Evolutionary conservation across 2,797 vertebrate species (phyloP).

Genomic region (Falco biarmicus): DNA sequence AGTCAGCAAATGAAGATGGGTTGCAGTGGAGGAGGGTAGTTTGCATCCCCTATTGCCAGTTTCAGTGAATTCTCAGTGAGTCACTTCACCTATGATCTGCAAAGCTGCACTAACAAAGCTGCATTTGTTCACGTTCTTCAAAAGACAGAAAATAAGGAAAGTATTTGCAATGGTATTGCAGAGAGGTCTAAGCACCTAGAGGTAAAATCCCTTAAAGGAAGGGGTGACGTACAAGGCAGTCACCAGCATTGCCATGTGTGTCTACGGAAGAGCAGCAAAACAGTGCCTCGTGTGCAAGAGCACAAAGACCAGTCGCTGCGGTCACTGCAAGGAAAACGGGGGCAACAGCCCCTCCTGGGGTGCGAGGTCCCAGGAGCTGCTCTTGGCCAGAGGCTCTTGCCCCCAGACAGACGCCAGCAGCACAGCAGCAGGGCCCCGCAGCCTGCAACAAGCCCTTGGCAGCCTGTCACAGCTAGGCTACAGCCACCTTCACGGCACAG

Average conservation of each 20-base stretch:
- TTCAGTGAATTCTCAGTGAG: not conserved
- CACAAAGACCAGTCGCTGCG: not conserved
- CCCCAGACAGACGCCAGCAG: not conserved
- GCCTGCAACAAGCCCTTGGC: not conserved
- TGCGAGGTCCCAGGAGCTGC: not conserved
- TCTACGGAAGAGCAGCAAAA: not conserved
- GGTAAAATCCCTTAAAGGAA: not conserved
- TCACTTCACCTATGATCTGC: not conserved
- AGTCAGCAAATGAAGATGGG: not conserved
- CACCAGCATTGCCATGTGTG: not conserved
- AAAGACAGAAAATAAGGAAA: not conserved
- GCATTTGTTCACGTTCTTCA: not conserved
- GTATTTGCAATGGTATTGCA: not conserved
- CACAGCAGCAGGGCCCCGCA: too few species aligned
- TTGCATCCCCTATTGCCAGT: not conserved
- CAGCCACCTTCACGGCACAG: not conserved
- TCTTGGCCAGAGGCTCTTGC: not conserved
- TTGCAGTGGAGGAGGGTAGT: not conserved
- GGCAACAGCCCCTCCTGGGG: not conserved
- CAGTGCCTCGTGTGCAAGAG: fast-evolving
- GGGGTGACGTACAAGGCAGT: not conserved
- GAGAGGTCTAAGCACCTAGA: not conserved
- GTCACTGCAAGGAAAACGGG: not conserved
- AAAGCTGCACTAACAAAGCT: not conserved
- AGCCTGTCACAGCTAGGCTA: not conserved